Conservation (phyloP, 2,113 vertebrate genomes). For the Pachypanchax playfairii region DNA sequence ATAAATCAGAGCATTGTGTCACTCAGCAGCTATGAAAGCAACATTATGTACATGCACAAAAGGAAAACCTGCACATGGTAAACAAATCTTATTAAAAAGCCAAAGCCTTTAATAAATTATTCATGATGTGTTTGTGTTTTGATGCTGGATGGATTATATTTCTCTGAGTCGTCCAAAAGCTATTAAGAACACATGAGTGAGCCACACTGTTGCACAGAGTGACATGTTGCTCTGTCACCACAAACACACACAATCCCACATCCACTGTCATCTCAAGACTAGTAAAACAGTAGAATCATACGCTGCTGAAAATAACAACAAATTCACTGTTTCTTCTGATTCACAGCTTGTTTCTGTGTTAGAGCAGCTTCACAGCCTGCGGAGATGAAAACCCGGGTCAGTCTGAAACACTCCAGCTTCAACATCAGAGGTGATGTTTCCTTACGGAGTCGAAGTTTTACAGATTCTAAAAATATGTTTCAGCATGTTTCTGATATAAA, state of each 20-base stretch:
- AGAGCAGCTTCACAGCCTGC: neutral
- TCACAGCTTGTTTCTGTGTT: neutral
- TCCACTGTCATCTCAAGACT: neutral
- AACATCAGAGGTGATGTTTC: neutral
- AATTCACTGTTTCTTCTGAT: neutral
- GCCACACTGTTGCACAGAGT: neutral
- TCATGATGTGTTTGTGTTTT: constrained; percentile 1
- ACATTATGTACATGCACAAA: neutral
- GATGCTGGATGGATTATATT: neutral
- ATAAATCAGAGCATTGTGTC: constrained; percentile 5
- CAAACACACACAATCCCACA: neutral
- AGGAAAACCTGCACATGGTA: neutral
- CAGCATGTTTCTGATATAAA: neutral
- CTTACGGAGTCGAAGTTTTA: neutral
- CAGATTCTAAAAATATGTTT: constrained; percentile 3
- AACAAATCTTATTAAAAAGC: neutral
- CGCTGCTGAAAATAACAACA: neutral
- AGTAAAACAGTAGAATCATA: neutral
- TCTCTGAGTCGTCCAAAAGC: neutral
- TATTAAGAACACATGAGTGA: constrained; percentile 3
- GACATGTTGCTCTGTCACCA: constrained; percentile 1
- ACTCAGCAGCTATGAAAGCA: constrained; percentile 2
- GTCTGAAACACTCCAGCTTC: neutral
- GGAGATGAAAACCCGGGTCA: neutral
- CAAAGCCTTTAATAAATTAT: constrained; percentile 1